Evolutionary conservation across 2,113 vertebrate species (phyloP).

Genomic region (Acanthisitta chloris): DNA sequence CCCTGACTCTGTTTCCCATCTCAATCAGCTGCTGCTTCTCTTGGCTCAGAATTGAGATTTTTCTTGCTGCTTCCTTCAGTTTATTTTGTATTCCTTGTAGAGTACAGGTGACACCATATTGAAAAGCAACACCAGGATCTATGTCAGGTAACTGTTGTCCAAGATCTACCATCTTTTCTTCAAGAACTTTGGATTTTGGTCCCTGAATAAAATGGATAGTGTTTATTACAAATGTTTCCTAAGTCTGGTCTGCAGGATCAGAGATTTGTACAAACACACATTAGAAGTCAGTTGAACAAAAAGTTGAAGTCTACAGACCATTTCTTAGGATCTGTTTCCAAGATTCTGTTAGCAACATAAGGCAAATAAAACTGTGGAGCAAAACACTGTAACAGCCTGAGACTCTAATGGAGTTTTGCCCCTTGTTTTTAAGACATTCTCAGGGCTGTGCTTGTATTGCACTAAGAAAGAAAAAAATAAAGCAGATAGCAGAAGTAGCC

Average conservation of each 20-base stretch:
- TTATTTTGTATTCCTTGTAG: conserved; percentile 58
- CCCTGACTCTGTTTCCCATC: conserved; percentile 83
- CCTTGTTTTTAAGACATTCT: neutral
- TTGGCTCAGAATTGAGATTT: conserved; percentile 74
- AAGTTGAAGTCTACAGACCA: neutral
- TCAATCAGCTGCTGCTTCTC: conserved; percentile 88
- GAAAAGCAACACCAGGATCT: neutral
- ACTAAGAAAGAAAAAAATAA: neutral
- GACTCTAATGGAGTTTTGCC: neutral
- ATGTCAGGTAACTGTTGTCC: conserved; percentile 14
- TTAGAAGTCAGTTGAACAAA: neutral
- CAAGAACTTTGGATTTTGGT: neutral
- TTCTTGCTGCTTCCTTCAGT: conserved; percentile 77
- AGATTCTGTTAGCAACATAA: neutral
- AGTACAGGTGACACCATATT: neutral
- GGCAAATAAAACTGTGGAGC: neutral
- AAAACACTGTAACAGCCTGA: neutral
- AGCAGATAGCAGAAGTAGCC: neutral
- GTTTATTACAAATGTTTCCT: neutral
- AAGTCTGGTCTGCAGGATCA: neutral
- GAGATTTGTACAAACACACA: neutral
- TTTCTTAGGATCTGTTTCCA: neutral
- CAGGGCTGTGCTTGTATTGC: neutral
- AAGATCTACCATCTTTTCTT: conserved; percentile 34
- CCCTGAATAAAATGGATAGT: conserved; percentile 48